A percentile compares a stretch with the other conserved stretches of the same genome.
phyloP scores from a whole-genome alignment of 2,797 vertebrate genomes.

The Adelosebastes latens region DNA sequence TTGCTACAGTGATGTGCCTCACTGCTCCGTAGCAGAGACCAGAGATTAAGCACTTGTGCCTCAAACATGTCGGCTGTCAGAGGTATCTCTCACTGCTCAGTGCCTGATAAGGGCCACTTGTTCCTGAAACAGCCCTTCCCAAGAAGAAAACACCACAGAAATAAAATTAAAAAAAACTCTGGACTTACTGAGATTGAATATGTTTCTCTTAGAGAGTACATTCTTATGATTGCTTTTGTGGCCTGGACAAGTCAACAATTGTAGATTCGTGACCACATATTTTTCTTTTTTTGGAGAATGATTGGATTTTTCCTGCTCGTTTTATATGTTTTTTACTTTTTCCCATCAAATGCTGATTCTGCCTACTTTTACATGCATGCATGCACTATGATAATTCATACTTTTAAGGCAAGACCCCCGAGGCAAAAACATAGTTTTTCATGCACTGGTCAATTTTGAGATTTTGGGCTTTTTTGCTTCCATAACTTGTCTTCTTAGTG shows the following conservation, averaged over 20 bases:
- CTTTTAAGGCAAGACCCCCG: neutral
- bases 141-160: conserved; percentile 50
- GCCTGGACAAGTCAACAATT: conserved; percentile 30
- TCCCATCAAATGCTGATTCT: neutral
- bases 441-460: neutral
- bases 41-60: conserved; percentile 78
- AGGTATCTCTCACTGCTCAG: conserved; percentile 69
- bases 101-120: conserved; percentile 74
- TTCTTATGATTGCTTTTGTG: conserved; percentile 48
- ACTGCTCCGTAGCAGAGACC: conserved; percentile 64
- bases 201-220: conserved; percentile 40
- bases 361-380: neutral
- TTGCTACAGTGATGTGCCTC: conserved; percentile 61
- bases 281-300: neutral
- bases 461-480: neutral
- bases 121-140: conserved; percentile 49
- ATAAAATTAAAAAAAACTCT: conserved; percentile 10
- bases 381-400: neutral
- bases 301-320: conserved; percentile 3
- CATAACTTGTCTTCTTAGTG: neutral
- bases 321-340: neutral
- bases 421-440: neutral
- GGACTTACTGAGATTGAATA: conserved; percentile 43
- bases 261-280: neutral
- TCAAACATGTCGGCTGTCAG: conserved; percentile 74